A percentile compares a stretch with the other conserved stretches of the same genome.
Conservation (phyloP, 2,888 invertebrate genomes). For the Lypha dubia region DNA sequence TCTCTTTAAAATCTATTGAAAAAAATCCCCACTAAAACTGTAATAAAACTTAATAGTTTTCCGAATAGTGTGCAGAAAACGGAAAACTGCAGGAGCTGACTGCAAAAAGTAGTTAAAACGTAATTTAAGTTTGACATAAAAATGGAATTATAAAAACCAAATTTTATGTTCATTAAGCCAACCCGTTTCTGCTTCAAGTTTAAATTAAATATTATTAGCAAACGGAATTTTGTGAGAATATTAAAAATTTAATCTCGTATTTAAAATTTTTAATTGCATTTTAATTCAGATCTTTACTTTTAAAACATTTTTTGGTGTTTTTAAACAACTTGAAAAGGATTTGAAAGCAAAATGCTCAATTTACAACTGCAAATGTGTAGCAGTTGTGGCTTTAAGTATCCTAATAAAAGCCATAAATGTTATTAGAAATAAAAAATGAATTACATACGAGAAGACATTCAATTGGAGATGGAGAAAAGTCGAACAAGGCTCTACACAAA, state of each 20-base stretch:
- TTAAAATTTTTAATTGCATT: constrained; percentile 58
- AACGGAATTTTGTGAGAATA: not conserved
- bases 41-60: not conserved
- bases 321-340: constrained; percentile 23
- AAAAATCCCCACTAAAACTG: not conserved
- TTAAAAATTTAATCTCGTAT: constrained; percentile 6
- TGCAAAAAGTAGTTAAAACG: not conserved
- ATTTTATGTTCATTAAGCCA: not conserved
- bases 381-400: constrained; percentile 24
- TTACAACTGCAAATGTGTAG: constrained; percentile 22
- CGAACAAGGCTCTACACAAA: not conserved
- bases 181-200: not conserved
- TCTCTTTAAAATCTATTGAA: too few relatives aligned
- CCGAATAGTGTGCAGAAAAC: not conserved
- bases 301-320: constrained; percentile 11
- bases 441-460: constrained; percentile 1
- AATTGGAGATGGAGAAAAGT: not conserved
- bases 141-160: not conserved
- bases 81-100: too few relatives aligned
- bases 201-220: not conserved
- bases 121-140: too few relatives aligned
- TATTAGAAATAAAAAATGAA: constrained; percentile 31
- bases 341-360: constrained; percentile 11
- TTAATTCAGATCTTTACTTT: constrained; percentile 44
- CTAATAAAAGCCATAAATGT: constrained; percentile 36